phyloP scores from a whole-genome alignment of 2,797 vertebrate species.

The Cossypha niveicapilla region DNA sequence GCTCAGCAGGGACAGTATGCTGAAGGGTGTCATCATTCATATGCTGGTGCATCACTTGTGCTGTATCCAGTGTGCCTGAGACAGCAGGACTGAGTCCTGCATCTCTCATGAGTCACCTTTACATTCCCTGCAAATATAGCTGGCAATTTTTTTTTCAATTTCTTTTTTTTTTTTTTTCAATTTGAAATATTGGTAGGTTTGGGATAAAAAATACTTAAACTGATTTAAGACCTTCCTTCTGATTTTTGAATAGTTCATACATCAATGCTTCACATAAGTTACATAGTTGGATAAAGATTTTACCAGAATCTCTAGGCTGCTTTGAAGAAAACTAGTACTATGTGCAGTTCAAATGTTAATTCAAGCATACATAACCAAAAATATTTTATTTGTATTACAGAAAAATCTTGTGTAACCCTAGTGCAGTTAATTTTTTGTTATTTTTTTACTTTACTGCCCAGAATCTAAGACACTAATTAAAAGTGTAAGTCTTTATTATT shows the following conservation, averaged over 20 bases:
- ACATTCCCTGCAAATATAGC: background rate
- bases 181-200: background rate
- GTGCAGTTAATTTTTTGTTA: background rate
- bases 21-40: background rate
- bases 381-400: accelerated
- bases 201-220: background rate
- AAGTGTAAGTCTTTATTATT: background rate
- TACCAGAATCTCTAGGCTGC: background rate
- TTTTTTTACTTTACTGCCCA: background rate
- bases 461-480: background rate
- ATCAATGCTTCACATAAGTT: background rate
- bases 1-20: background rate
- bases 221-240: background rate
- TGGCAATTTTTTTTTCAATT: accelerated
- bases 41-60: background rate
- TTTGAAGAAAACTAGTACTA: background rate
- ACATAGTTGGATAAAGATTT: background rate
- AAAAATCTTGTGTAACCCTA: background rate
- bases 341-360: background rate
- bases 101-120: background rate
- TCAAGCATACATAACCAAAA: background rate
- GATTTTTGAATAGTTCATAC: background rate
- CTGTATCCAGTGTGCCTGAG: background rate
- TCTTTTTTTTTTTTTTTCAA: accelerated
- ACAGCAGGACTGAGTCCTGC: background rate